These are phyloP conservation scores for Neodiprion virginianus DNA, from an alignment of 1,140 invertebrate species.

Conservation along the genomic window DNA sequence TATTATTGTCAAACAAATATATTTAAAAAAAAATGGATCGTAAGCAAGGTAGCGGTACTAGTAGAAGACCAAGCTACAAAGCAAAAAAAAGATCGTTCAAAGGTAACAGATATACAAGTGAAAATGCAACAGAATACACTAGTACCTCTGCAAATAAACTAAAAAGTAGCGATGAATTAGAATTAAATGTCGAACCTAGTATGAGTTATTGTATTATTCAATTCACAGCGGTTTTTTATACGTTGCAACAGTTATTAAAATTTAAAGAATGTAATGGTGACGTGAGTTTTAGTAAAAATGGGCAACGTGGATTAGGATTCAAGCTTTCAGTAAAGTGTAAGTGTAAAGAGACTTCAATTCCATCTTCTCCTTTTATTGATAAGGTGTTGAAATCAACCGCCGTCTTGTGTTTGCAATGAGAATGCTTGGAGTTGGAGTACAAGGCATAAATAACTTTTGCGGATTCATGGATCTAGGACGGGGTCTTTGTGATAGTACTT, in stretches of 20 bases:
- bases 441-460: constrained; percentile 33
- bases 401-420: constrained; percentile 32
- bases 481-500: constrained; percentile 13
- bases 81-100: constrained; percentile 8
- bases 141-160: too few species aligned
- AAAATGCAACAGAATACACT: constrained; percentile 7
- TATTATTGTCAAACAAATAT: not conserved
- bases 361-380: constrained; percentile 27
- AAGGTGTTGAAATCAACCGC: constrained; percentile 37
- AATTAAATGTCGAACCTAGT: too few species aligned
- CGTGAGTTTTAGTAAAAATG: constrained; percentile 29
- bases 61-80: constrained; percentile 2
- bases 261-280: constrained; percentile 31
- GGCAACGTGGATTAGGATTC: constrained; percentile 30
- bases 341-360: constrained; percentile 29
- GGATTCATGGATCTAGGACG: constrained; percentile 30
- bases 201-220: constrained; percentile 16
- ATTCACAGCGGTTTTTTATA: constrained; percentile 27
- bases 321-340: constrained; percentile 29
- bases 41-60: not conserved
- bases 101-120: constrained; percentile 17
- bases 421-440: constrained; percentile 31
- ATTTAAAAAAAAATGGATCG: constrained; percentile 13
- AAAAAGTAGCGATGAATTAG: too few species aligned
- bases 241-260: constrained; percentile 24